Conservation (phyloP, 2,113 vertebrate species). For the Gallinago media region DNA sequence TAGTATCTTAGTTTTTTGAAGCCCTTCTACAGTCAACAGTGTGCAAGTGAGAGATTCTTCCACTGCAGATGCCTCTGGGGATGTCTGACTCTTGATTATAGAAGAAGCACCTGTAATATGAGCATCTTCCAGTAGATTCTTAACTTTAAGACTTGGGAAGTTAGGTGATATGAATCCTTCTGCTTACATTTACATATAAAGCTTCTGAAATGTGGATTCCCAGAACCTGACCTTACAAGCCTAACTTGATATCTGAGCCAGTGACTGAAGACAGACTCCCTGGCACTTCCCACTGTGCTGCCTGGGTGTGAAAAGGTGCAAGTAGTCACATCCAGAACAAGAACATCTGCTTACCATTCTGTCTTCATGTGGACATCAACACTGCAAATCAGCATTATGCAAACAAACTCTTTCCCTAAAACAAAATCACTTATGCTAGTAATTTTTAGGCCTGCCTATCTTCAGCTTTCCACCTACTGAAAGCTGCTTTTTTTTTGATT, state of each 20-base stretch:
- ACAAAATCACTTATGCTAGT: not conserved
- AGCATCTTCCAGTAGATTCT: not conserved
- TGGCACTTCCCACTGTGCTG: conserved; percentile 18
- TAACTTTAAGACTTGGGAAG: not conserved
- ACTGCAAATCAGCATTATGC: not conserved
- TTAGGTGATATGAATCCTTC: not conserved
- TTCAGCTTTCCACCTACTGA: not conserved
- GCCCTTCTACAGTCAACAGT: not conserved
- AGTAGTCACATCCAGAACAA: not conserved
- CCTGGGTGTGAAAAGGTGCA: not conserved
- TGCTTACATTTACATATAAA: conserved; percentile 31
- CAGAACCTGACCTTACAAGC: conserved; percentile 33
- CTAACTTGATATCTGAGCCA: conserved; percentile 11
- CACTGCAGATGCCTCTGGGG: not conserved
- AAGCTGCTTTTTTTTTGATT: not conserved
- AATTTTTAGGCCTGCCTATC: not conserved
- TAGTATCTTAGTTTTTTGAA: not conserved
- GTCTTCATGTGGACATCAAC: not conserved
- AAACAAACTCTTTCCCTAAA: not conserved
- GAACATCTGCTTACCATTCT: not conserved
- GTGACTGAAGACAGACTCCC: conserved; percentile 7
- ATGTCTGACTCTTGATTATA: not conserved
- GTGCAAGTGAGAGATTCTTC: not conserved
- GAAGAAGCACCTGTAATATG: not conserved
- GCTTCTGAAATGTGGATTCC: not conserved